Conservation (phyloP, 2,797 vertebrate species). For the Steatocranus sp. region DNA sequence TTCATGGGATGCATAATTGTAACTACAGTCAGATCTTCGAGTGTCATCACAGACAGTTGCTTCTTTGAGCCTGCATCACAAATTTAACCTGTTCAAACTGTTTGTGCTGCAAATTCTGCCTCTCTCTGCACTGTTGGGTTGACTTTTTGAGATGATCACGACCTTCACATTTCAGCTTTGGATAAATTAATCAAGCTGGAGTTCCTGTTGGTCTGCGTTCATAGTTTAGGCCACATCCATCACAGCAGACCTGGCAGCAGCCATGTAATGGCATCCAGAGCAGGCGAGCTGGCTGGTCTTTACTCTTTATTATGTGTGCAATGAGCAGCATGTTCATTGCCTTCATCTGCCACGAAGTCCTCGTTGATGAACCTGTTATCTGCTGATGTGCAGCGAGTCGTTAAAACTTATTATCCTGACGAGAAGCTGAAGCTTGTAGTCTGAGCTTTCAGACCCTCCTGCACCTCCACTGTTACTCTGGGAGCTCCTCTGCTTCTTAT, state of each 20-base stretch:
- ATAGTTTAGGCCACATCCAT: not conserved
- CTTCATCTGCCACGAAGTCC: not conserved
- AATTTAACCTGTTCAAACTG: not conserved
- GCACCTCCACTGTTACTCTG: not conserved
- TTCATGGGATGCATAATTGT: not conserved
- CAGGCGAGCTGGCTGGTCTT: fast-evolving
- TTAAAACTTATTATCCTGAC: not conserved
- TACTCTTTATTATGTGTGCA: not conserved
- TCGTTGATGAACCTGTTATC: not conserved
- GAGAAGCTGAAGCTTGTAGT: not conserved
- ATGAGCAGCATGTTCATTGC: not conserved
- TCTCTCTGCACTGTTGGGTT: not conserved
- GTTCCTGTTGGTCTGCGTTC: not conserved
- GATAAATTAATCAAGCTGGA: not conserved
- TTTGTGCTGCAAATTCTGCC: not conserved
- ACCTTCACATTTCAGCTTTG: not conserved
- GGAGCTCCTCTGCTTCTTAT: not conserved
- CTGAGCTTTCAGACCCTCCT: not conserved
- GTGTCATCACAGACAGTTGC: not conserved
- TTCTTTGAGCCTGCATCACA: not conserved
- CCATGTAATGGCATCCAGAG: not conserved
- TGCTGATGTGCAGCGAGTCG: not conserved
- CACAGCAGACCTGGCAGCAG: not conserved
- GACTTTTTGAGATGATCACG: not conserved
- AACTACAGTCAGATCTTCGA: not conserved